Evolutionary conservation across 2,113 vertebrate species (phyloP).

Genomic region (Prionailurus bengalensis): DNA sequence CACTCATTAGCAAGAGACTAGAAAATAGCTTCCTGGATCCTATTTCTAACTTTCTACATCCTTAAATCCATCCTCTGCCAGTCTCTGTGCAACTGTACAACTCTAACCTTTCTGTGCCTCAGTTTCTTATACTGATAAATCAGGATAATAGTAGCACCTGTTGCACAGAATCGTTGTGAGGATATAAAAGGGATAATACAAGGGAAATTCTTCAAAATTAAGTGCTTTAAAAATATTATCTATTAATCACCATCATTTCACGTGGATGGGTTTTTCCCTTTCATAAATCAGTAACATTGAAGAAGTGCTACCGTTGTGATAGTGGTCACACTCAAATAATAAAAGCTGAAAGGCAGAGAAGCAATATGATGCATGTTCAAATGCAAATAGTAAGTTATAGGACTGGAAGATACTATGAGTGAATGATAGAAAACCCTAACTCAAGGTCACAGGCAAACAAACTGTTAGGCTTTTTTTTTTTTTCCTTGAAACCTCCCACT

Average conservation of each 20-base stretch:
- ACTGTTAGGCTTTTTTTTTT: neutral
- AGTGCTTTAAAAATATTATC: neutral
- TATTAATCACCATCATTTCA: neutral
- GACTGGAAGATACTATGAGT: neutral
- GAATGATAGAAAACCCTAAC: neutral
- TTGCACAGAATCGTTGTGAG: neutral
- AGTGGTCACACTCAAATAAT: neutral
- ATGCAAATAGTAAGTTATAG: neutral
- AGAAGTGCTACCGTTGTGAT: neutral
- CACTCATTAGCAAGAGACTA: neutral
- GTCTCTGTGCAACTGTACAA: neutral
- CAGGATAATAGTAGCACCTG: neutral
- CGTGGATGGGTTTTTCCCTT: neutral
- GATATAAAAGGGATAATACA: neutral
- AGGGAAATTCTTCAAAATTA: neutral
- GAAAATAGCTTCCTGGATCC: neutral
- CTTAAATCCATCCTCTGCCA: neutral
- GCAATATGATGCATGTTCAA: neutral
- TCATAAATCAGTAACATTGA: neutral
- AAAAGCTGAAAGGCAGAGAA: neutral
- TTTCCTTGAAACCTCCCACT: neutral
- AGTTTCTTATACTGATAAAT: neutral
- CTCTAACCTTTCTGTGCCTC: neutral
- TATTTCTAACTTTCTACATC: neutral
- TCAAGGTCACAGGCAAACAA: neutral